Conservation (phyloP, 2,113 vertebrate genomes). For the Pterocles burchelli region DNA sequence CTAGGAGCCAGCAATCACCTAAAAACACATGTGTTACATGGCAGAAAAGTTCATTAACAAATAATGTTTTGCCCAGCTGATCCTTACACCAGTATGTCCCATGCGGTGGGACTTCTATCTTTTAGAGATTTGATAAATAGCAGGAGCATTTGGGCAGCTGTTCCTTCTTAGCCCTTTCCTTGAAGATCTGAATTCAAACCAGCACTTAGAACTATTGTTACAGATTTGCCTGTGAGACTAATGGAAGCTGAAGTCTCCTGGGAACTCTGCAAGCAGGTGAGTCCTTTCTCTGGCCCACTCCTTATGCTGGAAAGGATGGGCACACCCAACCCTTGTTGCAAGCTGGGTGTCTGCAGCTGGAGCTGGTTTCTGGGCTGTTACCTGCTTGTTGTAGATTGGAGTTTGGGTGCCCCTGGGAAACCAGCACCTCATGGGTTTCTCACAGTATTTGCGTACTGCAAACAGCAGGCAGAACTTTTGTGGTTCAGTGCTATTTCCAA, state of each 20-base stretch:
- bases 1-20: slow-evolving; percentile 83
- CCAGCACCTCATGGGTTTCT: background rate
- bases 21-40: background rate
- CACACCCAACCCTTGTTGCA: background rate
- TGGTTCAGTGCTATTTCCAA: background rate
- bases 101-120: background rate
- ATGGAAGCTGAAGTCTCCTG: background rate
- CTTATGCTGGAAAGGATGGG: background rate
- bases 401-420: background rate
- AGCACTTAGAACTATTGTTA: background rate
- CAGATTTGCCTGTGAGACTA: background rate
- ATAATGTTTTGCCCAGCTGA: background rate
- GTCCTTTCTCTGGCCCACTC: background rate
- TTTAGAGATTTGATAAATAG: background rate
- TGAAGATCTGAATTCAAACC: background rate
- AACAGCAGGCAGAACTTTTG: background rate
- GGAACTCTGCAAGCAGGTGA: background rate
- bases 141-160: background rate
- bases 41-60: background rate
- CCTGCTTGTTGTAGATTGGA: background rate
- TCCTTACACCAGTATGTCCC: background rate
- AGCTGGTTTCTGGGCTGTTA: background rate
- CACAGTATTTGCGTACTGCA: background rate
- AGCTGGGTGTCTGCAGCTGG: background rate
- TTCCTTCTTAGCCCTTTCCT: background rate